Base-by-base conservation (phyloP, 2,888 invertebrate species). In the Troglohyphantes excavatus region DNA sequence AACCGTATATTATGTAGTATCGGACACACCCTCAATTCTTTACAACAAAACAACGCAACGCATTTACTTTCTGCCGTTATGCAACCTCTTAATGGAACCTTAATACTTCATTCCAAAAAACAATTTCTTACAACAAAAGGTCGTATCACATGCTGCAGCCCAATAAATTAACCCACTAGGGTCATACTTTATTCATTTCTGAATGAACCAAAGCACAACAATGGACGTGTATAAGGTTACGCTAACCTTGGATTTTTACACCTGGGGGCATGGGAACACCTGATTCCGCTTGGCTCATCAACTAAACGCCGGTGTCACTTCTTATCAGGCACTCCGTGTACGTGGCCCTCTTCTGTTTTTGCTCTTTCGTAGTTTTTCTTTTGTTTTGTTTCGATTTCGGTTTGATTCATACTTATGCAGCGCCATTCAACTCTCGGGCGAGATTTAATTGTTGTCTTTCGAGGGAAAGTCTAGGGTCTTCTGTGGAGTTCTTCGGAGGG, bases 281-380 rank as follows among this genome's bases (percentile, higher is more conserved):
- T 85, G 84, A 53, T 33, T 68, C 84, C 84, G 29, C 84, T 85
- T 33, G 9, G 23, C 23, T 63, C 73, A 63, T 46, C 65, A 78
- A 23, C 26, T 43, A 39, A 65, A 78, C 29, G 29, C 21, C 26
- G 9, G 21, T 81, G 79, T 81, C 79, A 81, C 29, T 13, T 68
- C 68, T 81, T 81, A 81, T 81, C 79, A 17, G 53, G 27, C 33
- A 5, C 17, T 23, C 39, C 79, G 53, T n/a, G 67, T 68, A 81
- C 67, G 46, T 81, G 17, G 53, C 46, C 17, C 23, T 23, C 79
- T 19, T n/a, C 23, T 23, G 68, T 6, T 19, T 75, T 61, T 75
- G 9, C 27, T 73, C 29, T 27, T 21, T 59, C 19, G 13, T 27
- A 19, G 7, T 29, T 63, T 63, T 46, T 43, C 46, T 26, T 73